These are phyloP conservation scores for Sitodiplosis mosellana DNA, from an alignment of 1,140 invertebrate genomes.

Conservation along the genomic window DNA sequence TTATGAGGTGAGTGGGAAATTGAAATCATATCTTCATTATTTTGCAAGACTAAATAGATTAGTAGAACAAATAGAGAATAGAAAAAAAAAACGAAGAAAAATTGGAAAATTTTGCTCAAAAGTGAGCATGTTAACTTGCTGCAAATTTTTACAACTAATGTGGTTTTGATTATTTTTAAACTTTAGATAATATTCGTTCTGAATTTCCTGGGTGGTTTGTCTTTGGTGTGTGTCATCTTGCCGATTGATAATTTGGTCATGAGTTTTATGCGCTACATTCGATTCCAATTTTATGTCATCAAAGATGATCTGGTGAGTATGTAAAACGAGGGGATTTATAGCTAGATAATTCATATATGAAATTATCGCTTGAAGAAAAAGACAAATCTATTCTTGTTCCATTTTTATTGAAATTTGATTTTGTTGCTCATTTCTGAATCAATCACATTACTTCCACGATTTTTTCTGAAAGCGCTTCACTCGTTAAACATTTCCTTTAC, in stretches of 20 bases:
- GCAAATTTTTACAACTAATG: too few relatives aligned
- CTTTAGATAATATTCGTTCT: background rate
- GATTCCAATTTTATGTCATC: background rate
- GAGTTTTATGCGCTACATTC: background rate
- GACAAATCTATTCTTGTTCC: background rate
- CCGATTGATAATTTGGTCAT: background rate
- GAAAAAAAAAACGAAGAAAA: too few relatives aligned
- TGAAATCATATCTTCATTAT: background rate
- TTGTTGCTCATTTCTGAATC: too few relatives aligned
- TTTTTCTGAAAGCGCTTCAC: too few relatives aligned
- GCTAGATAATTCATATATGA: too few relatives aligned
- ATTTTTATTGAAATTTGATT: background rate
- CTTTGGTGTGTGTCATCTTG: background rate
- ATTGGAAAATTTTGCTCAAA: too few relatives aligned
- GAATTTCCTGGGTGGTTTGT: background rate
- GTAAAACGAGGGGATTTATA: too few relatives aligned
- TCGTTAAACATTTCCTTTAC: too few relatives aligned
- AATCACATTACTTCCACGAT: too few relatives aligned
- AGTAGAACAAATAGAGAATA: too few relatives aligned
- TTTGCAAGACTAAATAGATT: background rate
- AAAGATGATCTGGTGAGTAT: background rate
- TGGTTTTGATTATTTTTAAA: background rate
- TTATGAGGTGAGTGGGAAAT: background rate
- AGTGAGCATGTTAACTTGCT: too few relatives aligned
- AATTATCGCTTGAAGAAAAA: too few relatives aligned